Percentiles rank a stretch among this genome's conserved stretches.
These are phyloP conservation scores for Brachionichthys hirsutus DNA, from an alignment of 2,113 vertebrate species.

Conservation along the genomic window DNA sequence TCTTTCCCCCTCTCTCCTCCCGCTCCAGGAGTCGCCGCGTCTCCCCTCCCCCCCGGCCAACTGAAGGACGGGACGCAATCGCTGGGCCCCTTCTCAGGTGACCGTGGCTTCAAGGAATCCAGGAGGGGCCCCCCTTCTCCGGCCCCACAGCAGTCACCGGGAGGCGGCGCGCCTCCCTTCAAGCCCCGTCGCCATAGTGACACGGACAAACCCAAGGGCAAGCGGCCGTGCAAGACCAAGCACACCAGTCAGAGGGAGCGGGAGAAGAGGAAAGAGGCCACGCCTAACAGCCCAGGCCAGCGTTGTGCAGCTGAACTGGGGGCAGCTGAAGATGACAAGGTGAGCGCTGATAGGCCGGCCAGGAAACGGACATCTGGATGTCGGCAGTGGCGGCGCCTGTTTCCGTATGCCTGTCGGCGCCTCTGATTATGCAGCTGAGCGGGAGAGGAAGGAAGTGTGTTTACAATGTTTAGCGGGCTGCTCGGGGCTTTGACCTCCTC, in stretches of 20 bases:
- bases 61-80: constrained; percentile 67
- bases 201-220: constrained; percentile 96
- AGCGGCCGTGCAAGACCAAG: constrained; percentile 98
- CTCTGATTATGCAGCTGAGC: constrained; percentile 68
- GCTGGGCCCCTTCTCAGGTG: constrained; percentile 67
- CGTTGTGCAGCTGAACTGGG: constrained; percentile 45
- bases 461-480: constrained; percentile 74
- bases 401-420: constrained; percentile 62
- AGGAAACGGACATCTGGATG: constrained; percentile 37
- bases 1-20: constrained; percentile 1
- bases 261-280: constrained; percentile 67
- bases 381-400: constrained; percentile 39
- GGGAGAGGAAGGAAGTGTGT: constrained; percentile 68
- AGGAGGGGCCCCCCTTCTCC: constrained; percentile 75
- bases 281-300: constrained; percentile 42
- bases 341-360: constrained; percentile 44
- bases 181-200: constrained; percentile 87
- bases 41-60: constrained; percentile 73
- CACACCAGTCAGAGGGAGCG: constrained; percentile 90
- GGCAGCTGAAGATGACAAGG: constrained; percentile 66
- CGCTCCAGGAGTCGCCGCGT: constrained; percentile 81
- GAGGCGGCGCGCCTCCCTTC: constrained; percentile 81
- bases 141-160: constrained; percentile 46
- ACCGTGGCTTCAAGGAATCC: constrained; percentile 69
- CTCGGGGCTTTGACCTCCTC: constrained; percentile 69